phyloP scores from a whole-genome alignment of 1,140 invertebrate genomes.

The Ladona fulva region DNA sequence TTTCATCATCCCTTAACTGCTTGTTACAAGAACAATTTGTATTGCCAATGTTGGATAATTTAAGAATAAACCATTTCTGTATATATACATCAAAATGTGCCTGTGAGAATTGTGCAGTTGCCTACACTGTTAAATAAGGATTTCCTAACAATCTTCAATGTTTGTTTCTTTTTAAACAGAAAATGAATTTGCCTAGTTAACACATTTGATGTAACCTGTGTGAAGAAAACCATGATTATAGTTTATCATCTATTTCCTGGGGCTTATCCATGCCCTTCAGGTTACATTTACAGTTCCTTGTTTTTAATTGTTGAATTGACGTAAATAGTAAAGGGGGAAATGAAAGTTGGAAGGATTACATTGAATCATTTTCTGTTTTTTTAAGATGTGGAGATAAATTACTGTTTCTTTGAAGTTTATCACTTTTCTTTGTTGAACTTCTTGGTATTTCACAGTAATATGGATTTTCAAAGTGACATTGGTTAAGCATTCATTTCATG shows the following conservation, averaged over 20 bases:
- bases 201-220: neutral
- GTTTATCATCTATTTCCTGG: neutral
- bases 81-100: slow-evolving; percentile 10
- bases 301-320: too few relatives aligned
- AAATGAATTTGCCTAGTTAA: neutral
- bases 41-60: slow-evolving; percentile 10
- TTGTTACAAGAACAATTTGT: slow-evolving; percentile 10
- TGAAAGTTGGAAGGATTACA: too few relatives aligned
- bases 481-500: too few relatives aligned
- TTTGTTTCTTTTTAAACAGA: neutral
- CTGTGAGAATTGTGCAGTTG: slow-evolving; percentile 5
- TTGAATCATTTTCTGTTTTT: too few relatives aligned
- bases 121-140: neutral
- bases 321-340: too few relatives aligned
- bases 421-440: too few relatives aligned
- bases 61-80: slow-evolving; percentile 10
- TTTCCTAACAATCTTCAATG: slow-evolving; percentile 2
- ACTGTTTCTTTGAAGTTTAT: too few relatives aligned
- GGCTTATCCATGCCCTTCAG: too few relatives aligned
- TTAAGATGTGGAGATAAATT: too few relatives aligned
- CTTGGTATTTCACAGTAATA: too few relatives aligned
- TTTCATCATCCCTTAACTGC: slow-evolving; percentile 9
- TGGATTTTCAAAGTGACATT: too few relatives aligned
- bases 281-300: too few relatives aligned
- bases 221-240: neutral